Conservation (phyloP, 1,140 invertebrate genomes). For the Diuraphis noxia region DNA sequence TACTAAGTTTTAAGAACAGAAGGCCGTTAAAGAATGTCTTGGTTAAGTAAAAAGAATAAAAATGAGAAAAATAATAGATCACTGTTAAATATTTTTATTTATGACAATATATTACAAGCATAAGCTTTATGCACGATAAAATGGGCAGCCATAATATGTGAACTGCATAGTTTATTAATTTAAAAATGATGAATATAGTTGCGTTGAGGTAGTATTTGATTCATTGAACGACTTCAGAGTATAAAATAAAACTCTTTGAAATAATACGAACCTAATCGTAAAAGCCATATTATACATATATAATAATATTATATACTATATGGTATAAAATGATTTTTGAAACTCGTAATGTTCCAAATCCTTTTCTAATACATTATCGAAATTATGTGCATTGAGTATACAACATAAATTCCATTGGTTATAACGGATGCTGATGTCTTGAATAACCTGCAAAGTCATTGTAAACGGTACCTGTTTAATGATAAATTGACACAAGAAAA, state of each 20-base stretch:
- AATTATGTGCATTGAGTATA: not conserved
- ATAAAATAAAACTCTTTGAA: not conserved
- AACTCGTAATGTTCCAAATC: not conserved
- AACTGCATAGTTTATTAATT: not conserved
- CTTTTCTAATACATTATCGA: not conserved
- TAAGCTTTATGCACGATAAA: not conserved
- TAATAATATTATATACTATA: no score
- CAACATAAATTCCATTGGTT: not conserved
- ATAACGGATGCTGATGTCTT: not conserved
- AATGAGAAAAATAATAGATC: not conserved
- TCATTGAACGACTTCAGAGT: not conserved
- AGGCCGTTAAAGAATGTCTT: slow-evolving; percentile 8
- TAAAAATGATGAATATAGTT: not conserved
- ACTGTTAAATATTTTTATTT: not conserved
- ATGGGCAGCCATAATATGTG: not conserved
- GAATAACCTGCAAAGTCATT: not conserved
- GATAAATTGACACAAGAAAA: not conserved
- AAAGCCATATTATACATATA: no score
- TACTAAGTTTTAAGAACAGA: slow-evolving; percentile 26
- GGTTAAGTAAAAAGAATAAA: not conserved
- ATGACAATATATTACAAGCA: not conserved
- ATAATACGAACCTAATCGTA: not conserved
- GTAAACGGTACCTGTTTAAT: not conserved
- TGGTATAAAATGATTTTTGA: not conserved
- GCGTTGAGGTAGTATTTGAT: not conserved